phyloP scores from a whole-genome alignment of 2,797 vertebrate genomes.

The Pseudotriccus pelzelni region DNA sequence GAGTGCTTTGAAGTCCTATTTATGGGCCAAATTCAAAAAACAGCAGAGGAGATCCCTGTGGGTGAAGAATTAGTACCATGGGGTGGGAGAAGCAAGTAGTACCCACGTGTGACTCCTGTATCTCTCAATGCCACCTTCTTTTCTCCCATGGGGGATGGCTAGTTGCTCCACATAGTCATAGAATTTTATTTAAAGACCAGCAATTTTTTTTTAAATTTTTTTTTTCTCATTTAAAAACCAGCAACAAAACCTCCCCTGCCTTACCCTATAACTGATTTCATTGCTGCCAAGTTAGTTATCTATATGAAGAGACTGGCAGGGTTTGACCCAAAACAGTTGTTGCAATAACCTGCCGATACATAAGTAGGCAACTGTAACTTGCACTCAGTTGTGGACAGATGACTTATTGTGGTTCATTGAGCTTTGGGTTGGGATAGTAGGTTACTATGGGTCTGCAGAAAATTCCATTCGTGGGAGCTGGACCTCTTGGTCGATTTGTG shows the following conservation, averaged over 20 bases:
- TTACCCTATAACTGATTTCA: neutral
- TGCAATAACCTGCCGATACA: neutral
- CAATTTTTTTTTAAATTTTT: neutral
- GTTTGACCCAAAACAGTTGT: neutral
- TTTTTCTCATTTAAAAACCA: neutral
- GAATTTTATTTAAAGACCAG: neutral
- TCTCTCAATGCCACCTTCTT: neutral
- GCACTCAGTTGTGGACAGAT: neutral
- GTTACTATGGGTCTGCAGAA: neutral
- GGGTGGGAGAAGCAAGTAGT: neutral
- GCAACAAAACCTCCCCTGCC: neutral
- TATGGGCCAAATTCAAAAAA: neutral
- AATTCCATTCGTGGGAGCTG: neutral
- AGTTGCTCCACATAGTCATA: neutral
- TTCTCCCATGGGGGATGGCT: neutral
- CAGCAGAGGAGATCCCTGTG: neutral
- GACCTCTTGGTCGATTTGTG: neutral
- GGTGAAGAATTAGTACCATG: neutral
- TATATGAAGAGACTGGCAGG: neutral
- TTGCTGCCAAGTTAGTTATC: neutral
- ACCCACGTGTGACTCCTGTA: neutral
- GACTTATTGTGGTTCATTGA: fast-evolving
- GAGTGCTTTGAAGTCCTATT: neutral
- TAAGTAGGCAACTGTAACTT: neutral
- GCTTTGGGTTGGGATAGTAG: neutral